Evolutionary conservation across 2,113 vertebrate species (phyloP), one percentile per base, ranked within the genome.

Genomic region (Trogon surrucura): DNA sequence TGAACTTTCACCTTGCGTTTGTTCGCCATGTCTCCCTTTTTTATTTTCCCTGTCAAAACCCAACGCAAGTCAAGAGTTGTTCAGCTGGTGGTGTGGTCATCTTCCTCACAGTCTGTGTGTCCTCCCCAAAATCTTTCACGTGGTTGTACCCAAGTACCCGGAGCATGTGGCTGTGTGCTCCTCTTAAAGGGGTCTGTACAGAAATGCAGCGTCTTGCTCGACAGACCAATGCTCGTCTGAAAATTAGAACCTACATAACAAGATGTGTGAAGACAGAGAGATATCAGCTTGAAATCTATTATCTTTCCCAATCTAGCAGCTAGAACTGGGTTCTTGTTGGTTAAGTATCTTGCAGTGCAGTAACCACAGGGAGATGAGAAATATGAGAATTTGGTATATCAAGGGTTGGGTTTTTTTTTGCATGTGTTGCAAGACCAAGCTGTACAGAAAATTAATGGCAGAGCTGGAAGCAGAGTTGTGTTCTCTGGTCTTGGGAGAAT

Each of bases 1-100:
- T 80, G 87, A 92, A 85, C 96, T 89, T 93, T 85, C 45, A 71
- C 85, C 95, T 89, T 47, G 4, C 18, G 2, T 53, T 57, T 61
- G 21, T 65, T 86, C 82, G 61, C 79, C 16, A 0, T 69, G 13
- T 81, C 45, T 89, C 10, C 13, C 36, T 47, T 53, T 51, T 51
- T 19, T 60, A 12, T 80, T 69, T 61, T 41, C 23, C 7, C 26
- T 61, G 48, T 80, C 70, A 80, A 80, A 92, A 80, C 5, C 25
- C 56, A 27, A 58, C 61, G 65, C 38, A n/a, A 72, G 32, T n/a
- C 4, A 44, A n/a, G 79, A 54, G 61, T 16, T 80, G 36, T 27
- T 72, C 17, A 23, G 70, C 27, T 26, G 10, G 23, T 5, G 23
- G n/a, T 61, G 25, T 36, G 26, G 56, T 41, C 44, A 65, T 61